These are phyloP conservation scores for Mionectes macconnelli DNA, from an alignment of 2,113 vertebrate genomes.

Conservation along the genomic window DNA sequence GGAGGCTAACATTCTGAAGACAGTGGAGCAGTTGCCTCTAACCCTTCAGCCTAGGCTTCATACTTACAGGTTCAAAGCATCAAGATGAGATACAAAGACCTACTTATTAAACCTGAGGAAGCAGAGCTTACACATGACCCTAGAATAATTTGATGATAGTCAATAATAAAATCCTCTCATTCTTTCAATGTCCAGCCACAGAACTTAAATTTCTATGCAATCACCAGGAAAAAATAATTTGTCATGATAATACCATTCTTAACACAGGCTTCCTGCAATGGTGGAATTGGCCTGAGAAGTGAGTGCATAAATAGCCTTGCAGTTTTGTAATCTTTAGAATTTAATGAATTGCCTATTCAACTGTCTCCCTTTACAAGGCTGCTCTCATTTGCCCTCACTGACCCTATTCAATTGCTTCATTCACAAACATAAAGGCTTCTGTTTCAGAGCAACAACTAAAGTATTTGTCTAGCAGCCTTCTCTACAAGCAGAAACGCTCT, in stretches of 20 bases:
- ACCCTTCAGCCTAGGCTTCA: not conserved
- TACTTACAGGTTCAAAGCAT: not conserved
- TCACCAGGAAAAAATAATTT: slow-evolving; percentile 5
- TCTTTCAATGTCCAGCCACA: not conserved
- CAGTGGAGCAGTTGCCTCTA: not conserved
- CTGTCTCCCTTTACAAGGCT: slow-evolving; percentile 22
- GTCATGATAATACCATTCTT: not conserved
- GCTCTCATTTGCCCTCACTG: slow-evolving; percentile 39
- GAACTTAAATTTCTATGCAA: not conserved
- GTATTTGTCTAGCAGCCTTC: slow-evolving; percentile 14
- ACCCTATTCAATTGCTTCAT: slow-evolving; percentile 39
- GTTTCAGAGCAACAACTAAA: slow-evolving; percentile 24
- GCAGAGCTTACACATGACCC: not conserved
- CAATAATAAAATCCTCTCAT: not conserved
- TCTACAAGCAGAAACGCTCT: slow-evolving; percentile 45
- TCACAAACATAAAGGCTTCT: slow-evolving; percentile 53
- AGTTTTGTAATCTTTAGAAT: slow-evolving; percentile 45
- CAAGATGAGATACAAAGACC: not conserved
- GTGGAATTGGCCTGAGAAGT: not conserved
- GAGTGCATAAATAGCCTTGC: slow-evolving; percentile 27
- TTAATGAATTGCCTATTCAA: slow-evolving; percentile 62
- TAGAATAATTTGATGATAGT: not conserved
- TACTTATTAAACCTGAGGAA: not conserved
- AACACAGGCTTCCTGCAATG: slow-evolving; percentile 20
- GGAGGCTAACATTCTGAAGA: not conserved